Base-by-base conservation (phyloP, 2,113 vertebrate species). In the Phylloscopus trochiloides region DNA sequence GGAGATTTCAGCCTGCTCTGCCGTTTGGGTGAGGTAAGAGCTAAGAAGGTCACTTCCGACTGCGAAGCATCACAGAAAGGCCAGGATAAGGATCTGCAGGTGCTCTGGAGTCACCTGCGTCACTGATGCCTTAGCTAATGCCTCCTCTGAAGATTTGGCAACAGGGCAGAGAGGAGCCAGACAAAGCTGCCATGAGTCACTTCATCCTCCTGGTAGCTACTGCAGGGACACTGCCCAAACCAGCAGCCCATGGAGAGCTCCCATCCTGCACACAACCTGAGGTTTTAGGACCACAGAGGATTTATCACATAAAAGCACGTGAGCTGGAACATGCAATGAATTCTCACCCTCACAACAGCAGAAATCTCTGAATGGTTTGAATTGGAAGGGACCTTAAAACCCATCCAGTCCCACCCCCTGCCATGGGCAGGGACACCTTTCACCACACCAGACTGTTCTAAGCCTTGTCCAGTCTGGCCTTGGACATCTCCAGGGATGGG, bases 71-170 rank as follows among this genome's bases (percentile, higher is more conserved):
- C 22, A 11, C 0, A n/a, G 78, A 16, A 59, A 55, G 43, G 36
- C 7, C 31, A 12, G 19, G 90, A 58, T 57, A 90, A 86, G n/a
- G 18, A 89, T 91, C 92, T 92, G 82, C 91, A 92, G 75, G 86
- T 52, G 21, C 63, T 76, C 61, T 32, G 63, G 38, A 86, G 59
- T 17, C 45, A 34, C 66, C 59, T 43, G 61, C 0, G 0, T 59
- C n/a, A 77, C 43, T 36, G 4, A 20, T 31, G 54, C 47, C 51
- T 87, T 1, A 89, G 75, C 57, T 86, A n/a, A 81, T 34, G 54
- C 73, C 16, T 78, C 81, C 42, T 92, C 79, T 47, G 47, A 19
- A 68, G 50, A 47, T 58, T 1, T 84, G 81, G 78, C 74, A 82
- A 13, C 19, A 55, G 48, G 68, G 67, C 85, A 72, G 80, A 92